Percentiles rank a stretch among this genome's conserved stretches.
phyloP scores from a whole-genome alignment of 2,888 invertebrate species.

The Drosophila neutralis region DNA sequence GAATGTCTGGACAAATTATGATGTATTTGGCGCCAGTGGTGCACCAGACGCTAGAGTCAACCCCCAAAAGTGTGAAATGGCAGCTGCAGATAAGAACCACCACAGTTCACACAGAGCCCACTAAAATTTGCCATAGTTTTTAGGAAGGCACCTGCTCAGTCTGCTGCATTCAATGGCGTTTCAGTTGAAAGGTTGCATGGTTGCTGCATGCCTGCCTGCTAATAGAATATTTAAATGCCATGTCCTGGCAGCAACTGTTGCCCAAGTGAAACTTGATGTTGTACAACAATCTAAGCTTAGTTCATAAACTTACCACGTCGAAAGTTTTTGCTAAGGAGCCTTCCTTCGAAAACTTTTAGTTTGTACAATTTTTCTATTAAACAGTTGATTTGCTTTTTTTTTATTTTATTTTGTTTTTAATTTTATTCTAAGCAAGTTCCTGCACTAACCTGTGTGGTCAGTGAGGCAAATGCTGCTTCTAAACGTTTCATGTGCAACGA shows the following conservation, averaged over 20 bases:
- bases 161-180: slow-evolving; percentile 9
- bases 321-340: slow-evolving; percentile 53
- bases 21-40: slow-evolving; percentile 65
- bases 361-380: slow-evolving; percentile 26
- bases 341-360: slow-evolving; percentile 46
- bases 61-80: slow-evolving; percentile 38
- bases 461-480: slow-evolving; percentile 66
- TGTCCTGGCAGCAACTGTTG: slow-evolving; percentile 60
- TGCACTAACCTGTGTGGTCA: slow-evolving; percentile 69
- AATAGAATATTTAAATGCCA: slow-evolving; percentile 75
- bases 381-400: slow-evolving; percentile 1
- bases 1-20: slow-evolving; percentile 69
- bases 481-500: slow-evolving; percentile 70
- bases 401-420: not conserved
- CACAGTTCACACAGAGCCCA: not conserved
- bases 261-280: slow-evolving; percentile 60
- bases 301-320: slow-evolving; percentile 65
- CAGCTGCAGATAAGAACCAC: slow-evolving; percentile 37
- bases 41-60: slow-evolving; percentile 5
- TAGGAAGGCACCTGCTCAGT: slow-evolving; percentile 37
- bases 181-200: slow-evolving; percentile 9
- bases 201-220: slow-evolving; percentile 29
- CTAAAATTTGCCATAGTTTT: slow-evolving; percentile 6
- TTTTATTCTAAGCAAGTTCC: slow-evolving; percentile 25
- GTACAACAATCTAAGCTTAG: slow-evolving; percentile 68